Base-by-base conservation (phyloP, 2,888 invertebrate species). In the Papilio elwesi region DNA sequence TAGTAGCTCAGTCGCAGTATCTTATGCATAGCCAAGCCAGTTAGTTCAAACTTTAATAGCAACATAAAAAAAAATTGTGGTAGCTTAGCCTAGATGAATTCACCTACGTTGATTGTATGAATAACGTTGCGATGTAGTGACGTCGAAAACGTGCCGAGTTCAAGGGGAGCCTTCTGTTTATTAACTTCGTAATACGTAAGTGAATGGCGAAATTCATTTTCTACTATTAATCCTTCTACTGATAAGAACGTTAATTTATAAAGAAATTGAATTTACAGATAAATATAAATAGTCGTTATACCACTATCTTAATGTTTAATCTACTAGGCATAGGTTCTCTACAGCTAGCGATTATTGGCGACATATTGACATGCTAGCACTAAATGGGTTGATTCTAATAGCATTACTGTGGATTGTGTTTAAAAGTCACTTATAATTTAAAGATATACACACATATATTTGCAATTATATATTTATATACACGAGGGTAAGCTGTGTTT, bases 71-170 rank as follows among this genome's bases (percentile, higher is more conserved):
- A 43, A 59, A 62, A 8, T 6, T 62, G 43, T 43, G 59, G 43
- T 12, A 62, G 38, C 59, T 62, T 62, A 62, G 38, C 59, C 59
- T 62, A 62, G 59, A 62, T 65, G 48, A 65, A 51, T 36, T 51
- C 49, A 65, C 65, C 49, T 65, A 65, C 49, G 36, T 26, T 36
- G 49, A 51, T 51, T 65, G 65, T 49, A 57, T 57, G 68, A 68
- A 13, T 55, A 68, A 15, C 47, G 67, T 48, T 48, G 68, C 55
- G 38, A 47, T 55, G 48, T 16, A 62, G 10, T 67, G 62, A 63
- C 62, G 69, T 63, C 62, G 63, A 63, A 62, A 63, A 62, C 69
- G 63, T 69, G 69, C 26, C 26, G 62, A 69, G 62, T 69, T 69
- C 69, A 69, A 69, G 69, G 63, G 62, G 16, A 69, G 62, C 68